Evolutionary conservation across 2,888 invertebrate genomes (phyloP), one percentile per base, ranked within the genome.

Genomic region (Phyllotreta cruciferae): DNA sequence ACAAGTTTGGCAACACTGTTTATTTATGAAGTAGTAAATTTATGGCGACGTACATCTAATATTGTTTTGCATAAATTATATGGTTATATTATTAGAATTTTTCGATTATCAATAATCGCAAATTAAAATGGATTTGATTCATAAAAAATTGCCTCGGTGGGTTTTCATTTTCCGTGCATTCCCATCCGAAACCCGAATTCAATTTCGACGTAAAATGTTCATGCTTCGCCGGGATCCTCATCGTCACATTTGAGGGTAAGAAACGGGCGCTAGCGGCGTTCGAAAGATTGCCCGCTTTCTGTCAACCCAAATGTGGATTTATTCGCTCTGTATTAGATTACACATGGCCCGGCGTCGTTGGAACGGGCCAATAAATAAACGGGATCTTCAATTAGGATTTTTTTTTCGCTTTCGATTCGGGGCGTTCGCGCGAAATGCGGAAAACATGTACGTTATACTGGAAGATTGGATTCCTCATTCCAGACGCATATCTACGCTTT

Each of bases 221-320:
- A 60, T 52, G 37, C 42, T 42, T 37, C 14, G n/a, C 37, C 47
- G 44, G 52, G 24, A 24, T 24, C 10, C 44, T 53, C 52, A 39
- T 64, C 64, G 57, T 64, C 67, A 63, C 67, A 67, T 66, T 54
- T 55, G 62, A 61, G 65, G 64, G 62, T 62, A 66, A 62, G 62
- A 62, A 66, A 66, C 63, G 61, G 57, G 60, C 65, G 60, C 58
- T 61, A 69, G 71, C 74, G 74, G 72, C 72, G 73, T 68, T 71
- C 64, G 68, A 74, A 73, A 77, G 77, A 78, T 78, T 77, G 78
- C 78, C 75, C 76, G 71, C 77, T 77, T 77, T 77, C 82, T 82
- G 82, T 82, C 82, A 81, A 80, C 78, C 80, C 77, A 82, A 82
- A 82, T 81, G 81, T 80, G 82, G 82, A 82, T 82, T 82, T 82